phyloP scores from a whole-genome alignment of 2,888 invertebrate species.

The Eubasilissa splendida region DNA sequence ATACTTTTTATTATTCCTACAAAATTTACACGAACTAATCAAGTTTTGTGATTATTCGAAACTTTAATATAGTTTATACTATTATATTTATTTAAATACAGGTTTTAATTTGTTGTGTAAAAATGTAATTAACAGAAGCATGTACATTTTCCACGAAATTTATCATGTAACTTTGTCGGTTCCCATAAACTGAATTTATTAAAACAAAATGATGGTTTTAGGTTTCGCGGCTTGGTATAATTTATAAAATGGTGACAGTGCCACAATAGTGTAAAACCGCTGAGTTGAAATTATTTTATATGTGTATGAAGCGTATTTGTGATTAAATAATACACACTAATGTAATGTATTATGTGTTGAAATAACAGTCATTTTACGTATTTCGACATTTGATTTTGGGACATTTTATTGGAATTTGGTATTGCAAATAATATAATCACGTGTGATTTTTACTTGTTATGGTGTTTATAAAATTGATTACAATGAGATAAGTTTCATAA shows the following conservation, averaged over 20 bases:
- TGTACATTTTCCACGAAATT: too few species aligned
- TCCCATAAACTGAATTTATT: conserved; percentile 34
- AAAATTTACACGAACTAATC: not conserved
- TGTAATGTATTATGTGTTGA: not conserved
- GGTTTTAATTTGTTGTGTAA: too few species aligned
- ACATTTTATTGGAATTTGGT: not conserved
- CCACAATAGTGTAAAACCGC: conserved; percentile 47
- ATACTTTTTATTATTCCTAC: too few species aligned
- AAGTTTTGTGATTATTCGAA: not conserved
- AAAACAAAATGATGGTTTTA: conserved; percentile 34
- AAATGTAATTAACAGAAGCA: too few species aligned
- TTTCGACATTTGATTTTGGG: not conserved
- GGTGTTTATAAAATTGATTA: too few species aligned
- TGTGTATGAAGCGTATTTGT: conserved; percentile 1
- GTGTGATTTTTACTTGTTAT: too few species aligned
- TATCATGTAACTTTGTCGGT: not conserved
- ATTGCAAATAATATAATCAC: too few species aligned
- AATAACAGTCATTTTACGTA: not conserved
- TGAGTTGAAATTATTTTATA: conserved; percentile 43
- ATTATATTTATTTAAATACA: too few species aligned
- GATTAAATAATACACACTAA: not conserved
- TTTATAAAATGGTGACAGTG: conserved; percentile 43
- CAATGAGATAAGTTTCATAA: too few species aligned
- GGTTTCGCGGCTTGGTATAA: conserved; percentile 43
- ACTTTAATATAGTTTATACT: too few species aligned